Base-by-base conservation (phyloP, 2,797 vertebrate genomes). In the Pelobates cultripes region DNA sequence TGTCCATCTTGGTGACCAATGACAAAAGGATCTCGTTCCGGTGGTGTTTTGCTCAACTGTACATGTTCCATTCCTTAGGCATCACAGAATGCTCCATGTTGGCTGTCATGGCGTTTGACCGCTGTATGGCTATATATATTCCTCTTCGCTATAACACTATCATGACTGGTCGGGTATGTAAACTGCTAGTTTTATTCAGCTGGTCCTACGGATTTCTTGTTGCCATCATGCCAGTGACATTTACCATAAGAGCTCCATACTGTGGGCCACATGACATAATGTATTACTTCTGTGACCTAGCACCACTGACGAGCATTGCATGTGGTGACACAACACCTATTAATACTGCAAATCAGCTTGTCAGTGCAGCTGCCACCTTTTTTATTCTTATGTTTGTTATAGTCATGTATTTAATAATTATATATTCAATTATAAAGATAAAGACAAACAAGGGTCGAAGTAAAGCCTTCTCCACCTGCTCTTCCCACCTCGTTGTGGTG, bases 331-430 rank as follows among this genome's bases (percentile, higher is more conserved):
- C n/a, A 4, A 47, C 70, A 5, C 70, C 70, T 45, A 51, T 71
- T 9, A 71, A 71, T 17, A 28, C 44, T 2, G 44, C 70, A n/a
- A 71, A 71, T 43, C 70, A 71, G 44, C 47, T 44, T 7, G 70
- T 51, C 70, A 71, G 70, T n/a, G 47, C 43, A 5, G 44, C 28
- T 7, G 70, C 70, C 14, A 28, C 70, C 44, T 71, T 71, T 9
- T 45, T 71, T 44, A 47, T 71, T 17, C 43, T 51, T n/a, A 2
- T 71, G n/a, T 71, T 71, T 28, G 44, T 71, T 71, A 4, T 71
- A 17, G 17, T 17, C 70, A 71, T 71, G 70, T 71, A 71, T 12
- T 17, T 71, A 71, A 71, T 71, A 7, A 71, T 71, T 47, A 71
- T 71, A 47, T 71, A 71, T 17, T 71, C 44, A 3, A 71, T 71